A percentile compares a stretch with the other conserved stretches of the same genome.
These are phyloP conservation scores for Trachelipus rathkii DNA, from an alignment of 1,140 invertebrate genomes.

Conservation along the genomic window DNA sequence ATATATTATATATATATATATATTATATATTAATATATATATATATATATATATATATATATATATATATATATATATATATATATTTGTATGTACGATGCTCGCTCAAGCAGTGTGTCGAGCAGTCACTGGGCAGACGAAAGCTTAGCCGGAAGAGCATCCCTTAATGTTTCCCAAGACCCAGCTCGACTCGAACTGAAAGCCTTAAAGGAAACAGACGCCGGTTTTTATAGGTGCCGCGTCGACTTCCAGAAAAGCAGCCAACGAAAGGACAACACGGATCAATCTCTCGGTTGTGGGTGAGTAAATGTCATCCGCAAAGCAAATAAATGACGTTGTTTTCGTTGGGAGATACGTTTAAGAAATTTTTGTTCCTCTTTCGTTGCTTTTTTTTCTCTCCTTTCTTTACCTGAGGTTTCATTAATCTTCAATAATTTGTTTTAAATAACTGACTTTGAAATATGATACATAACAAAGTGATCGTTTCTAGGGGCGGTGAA, in stretches of 20 bases:
- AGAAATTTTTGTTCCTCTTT: too few species aligned
- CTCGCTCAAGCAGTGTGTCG: background rate
- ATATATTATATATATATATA: constrained; percentile 1
- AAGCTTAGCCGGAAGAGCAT: constrained; percentile 71
- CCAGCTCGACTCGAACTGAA: constrained; percentile 69
- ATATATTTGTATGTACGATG: background rate
- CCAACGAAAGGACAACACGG: constrained; percentile 76
- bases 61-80: background rate
- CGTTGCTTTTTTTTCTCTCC: too few species aligned
- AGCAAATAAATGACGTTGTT: too few species aligned
- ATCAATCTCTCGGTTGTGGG: constrained; percentile 81
- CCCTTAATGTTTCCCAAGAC: constrained; percentile 64
- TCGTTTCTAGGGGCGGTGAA: too few species aligned
- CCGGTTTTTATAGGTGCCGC: constrained; percentile 76
- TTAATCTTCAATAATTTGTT: too few species aligned
- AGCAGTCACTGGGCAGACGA: constrained; percentile 48
- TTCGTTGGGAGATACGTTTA: too few species aligned
- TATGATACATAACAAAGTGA: too few species aligned
- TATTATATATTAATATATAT: background rate
- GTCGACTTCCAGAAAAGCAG: constrained; percentile 80
- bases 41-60: background rate
- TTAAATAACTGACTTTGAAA: too few species aligned
- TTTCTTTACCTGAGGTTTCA: too few species aligned
- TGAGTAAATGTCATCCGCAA: constrained; percentile 55
- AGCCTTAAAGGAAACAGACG: constrained; percentile 66